A percentile compares a stretch with the other conserved stretches of the same genome.
Conservation (phyloP, 2,797 vertebrate genomes). For the Schizopygopsis malacanthus region DNA sequence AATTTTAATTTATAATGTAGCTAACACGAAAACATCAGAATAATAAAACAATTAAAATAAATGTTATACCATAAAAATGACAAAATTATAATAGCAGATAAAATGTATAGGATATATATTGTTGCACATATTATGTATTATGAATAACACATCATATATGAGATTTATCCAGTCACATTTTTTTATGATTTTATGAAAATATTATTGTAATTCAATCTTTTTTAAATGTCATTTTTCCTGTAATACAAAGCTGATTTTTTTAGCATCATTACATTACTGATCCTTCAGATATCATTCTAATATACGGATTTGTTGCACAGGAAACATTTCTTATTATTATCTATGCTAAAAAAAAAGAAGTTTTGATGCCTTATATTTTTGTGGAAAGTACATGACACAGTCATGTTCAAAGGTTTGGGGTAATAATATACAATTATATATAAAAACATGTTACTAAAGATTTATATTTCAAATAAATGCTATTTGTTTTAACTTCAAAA, state of each 20-base stretch:
- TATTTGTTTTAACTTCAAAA: background rate
- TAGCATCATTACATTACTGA: background rate
- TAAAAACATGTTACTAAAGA: background rate
- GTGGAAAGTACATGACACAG: background rate
- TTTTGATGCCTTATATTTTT: background rate
- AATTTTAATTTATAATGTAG: conserved; percentile 16
- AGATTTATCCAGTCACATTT: background rate
- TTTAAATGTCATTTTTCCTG: background rate
- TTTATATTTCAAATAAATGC: too few species aligned
- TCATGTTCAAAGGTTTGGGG: background rate
- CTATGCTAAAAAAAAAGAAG: background rate
- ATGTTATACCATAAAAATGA: background rate
- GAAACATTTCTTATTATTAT: background rate
- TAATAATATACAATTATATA: background rate
- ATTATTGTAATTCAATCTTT: background rate
- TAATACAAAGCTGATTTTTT: background rate
- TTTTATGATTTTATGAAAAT: background rate
- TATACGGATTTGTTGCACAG: background rate
- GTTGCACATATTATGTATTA: background rate
- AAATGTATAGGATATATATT: background rate
- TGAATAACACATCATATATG: background rate
- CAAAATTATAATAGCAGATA: background rate
- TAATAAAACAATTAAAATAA: background rate
- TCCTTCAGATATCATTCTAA: background rate
- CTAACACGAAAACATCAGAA: background rate